A percentile compares a stretch with the other conserved stretches of the same genome.
Evolutionary conservation across 2,888 invertebrate genomes (phyloP).

Genomic region (Drosophila kanekoi): DNA sequence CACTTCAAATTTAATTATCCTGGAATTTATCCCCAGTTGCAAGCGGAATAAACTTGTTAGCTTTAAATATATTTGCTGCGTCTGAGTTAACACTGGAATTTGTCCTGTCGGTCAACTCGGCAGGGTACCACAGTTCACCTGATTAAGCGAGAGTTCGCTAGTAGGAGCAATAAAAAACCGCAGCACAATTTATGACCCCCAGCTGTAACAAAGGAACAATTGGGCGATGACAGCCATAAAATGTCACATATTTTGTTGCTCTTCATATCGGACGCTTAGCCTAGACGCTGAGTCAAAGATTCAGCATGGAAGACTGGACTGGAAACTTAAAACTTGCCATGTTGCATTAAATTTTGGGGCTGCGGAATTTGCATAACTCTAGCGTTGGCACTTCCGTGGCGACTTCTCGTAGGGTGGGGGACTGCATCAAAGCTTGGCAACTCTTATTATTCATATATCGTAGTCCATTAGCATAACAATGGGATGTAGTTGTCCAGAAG

Average conservation of each 20-base stretch:
- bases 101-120: conserved; percentile 17
- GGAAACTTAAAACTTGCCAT: conserved; percentile 54
- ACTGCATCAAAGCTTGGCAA: neutral
- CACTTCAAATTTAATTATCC: neutral
- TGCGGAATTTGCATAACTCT: conserved; percentile 58
- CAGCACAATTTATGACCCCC: conserved; percentile 46
- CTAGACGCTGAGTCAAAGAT: conserved; percentile 32
- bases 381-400: conserved; percentile 45
- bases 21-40: neutral
- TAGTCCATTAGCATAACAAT: conserved; percentile 80
- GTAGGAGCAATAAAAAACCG: conserved; percentile 29
- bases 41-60: neutral
- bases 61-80: neutral
- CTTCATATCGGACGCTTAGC: conserved; percentile 14
- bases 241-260: conserved; percentile 37
- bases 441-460: conserved; percentile 79
- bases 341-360: conserved; percentile 13
- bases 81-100: neutral
- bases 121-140: conserved; percentile 26
- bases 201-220: conserved; percentile 38
- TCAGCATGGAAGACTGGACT: conserved; percentile 24
- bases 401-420: conserved; percentile 4
- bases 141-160: conserved; percentile 44
- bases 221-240: conserved; percentile 39
- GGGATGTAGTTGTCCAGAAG: conserved; percentile 59